Percentiles rank a stretch among this genome's conserved stretches.
Evolutionary conservation across 2,113 vertebrate genomes (phyloP).

Genomic region (Oncorhynchus clarkii): DNA sequence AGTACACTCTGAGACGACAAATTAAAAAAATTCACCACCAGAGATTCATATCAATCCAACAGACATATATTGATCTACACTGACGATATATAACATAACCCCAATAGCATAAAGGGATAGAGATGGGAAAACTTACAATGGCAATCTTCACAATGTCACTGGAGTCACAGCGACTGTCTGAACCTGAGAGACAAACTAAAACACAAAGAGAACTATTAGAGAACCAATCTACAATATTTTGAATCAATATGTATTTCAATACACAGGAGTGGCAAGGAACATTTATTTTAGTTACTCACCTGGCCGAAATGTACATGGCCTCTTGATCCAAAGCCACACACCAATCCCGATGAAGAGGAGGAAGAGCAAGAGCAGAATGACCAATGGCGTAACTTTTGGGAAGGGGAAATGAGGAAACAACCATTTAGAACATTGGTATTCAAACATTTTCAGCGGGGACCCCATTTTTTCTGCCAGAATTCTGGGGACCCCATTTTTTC

Average conservation of each 20-base stretch:
- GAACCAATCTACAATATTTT: too few relatives aligned
- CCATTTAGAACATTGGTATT: background rate
- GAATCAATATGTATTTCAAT: too few relatives aligned
- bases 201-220: constrained; percentile 1
- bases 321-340: constrained; percentile 30
- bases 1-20: background rate
- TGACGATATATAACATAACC: background rate
- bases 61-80: too few relatives aligned
- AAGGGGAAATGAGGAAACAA: background rate
- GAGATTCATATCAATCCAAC: too few relatives aligned
- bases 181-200: constrained; percentile 35
- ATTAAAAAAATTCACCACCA: background rate
- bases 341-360: accelerated
- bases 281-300: constrained; percentile 12
- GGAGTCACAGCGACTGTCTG: constrained; percentile 43
- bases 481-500: too few relatives aligned
- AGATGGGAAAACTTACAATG: constrained; percentile 62
- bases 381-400: constrained; percentile 35
- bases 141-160: constrained; percentile 72
- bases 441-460: too few relatives aligned
- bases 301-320: constrained; percentile 28
- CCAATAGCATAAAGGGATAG: background rate
- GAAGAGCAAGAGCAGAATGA: background rate
- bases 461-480: too few relatives aligned
- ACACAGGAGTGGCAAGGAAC: too few relatives aligned